These are phyloP conservation scores for Acanthisitta chloris DNA, from an alignment of 2,113 vertebrate genomes.

Conservation along the genomic window DNA sequence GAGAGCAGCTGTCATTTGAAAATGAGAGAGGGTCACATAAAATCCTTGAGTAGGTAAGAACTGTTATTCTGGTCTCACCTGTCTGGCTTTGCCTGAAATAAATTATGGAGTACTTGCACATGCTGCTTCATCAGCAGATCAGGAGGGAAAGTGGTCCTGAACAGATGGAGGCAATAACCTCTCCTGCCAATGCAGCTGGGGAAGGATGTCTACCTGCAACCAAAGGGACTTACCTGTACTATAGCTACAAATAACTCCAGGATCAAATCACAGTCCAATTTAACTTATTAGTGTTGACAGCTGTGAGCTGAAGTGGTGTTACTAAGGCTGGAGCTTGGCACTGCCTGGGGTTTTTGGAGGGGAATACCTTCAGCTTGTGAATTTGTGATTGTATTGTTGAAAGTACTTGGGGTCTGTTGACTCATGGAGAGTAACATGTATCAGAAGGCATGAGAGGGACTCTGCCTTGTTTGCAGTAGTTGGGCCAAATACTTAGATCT, in stretches of 20 bases:
- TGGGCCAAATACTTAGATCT: not conserved
- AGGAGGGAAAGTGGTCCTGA: not conserved
- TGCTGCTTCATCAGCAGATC: not conserved
- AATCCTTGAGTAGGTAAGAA: not conserved
- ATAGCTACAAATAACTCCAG: not conserved
- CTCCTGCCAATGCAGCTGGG: not conserved
- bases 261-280: not conserved
- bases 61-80: not conserved
- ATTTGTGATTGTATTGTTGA: not conserved
- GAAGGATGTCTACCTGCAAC: not conserved
- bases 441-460: not conserved
- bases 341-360: not conserved
- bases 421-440: not conserved
- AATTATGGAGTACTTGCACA: not conserved
- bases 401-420: not conserved
- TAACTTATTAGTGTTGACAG: not conserved
- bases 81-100: constrained; percentile 10
- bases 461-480: not conserved
- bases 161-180: constrained; percentile 48
- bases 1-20: not conserved
- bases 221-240: not conserved
- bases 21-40: not conserved
- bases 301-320: not conserved
- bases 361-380: not conserved
- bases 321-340: not conserved